Conservation (phyloP, 2,113 vertebrate species). For the Fulmarus glacialis region DNA sequence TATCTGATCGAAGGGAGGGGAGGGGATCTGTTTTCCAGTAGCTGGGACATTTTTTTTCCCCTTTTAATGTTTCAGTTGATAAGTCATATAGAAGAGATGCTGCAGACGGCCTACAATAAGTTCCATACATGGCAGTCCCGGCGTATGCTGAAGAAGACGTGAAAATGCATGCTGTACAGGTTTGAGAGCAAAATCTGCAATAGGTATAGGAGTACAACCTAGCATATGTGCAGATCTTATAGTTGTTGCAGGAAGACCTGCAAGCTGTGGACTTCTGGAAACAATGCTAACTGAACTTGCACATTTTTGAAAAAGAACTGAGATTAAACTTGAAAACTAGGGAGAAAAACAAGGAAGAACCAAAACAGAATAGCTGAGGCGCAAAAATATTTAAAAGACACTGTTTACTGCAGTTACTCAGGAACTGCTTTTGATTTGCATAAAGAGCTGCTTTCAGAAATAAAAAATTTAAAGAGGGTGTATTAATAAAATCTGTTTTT, state of each 20-base stretch:
- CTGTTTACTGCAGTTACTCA: constrained; percentile 85
- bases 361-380: constrained; percentile 75
- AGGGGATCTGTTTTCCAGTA: background rate
- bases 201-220: constrained; percentile 72
- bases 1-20: background rate
- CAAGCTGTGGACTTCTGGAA: constrained; percentile 64
- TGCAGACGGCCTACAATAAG: constrained; percentile 95
- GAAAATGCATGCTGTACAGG: constrained; percentile 67
- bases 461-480: constrained; percentile 74
- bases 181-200: constrained; percentile 65
- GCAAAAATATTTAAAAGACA: constrained; percentile 77
- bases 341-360: constrained; percentile 77
- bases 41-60: background rate
- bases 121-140: constrained; percentile 95
- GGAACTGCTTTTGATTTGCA: constrained; percentile 83
- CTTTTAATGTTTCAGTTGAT: constrained; percentile 82
- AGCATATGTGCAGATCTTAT: constrained; percentile 60
- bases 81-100: constrained; percentile 96
- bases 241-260: constrained; percentile 65
- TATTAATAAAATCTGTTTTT: constrained; percentile 75
- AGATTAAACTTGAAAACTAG: constrained; percentile 71
- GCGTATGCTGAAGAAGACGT: constrained; percentile 95
- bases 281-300: constrained; percentile 75
- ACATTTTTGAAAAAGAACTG: constrained; percentile 73
- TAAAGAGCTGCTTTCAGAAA: constrained; percentile 84